phyloP scores from a whole-genome alignment of 1,140 invertebrate genomes.

The Calephelis virginiensis region DNA sequence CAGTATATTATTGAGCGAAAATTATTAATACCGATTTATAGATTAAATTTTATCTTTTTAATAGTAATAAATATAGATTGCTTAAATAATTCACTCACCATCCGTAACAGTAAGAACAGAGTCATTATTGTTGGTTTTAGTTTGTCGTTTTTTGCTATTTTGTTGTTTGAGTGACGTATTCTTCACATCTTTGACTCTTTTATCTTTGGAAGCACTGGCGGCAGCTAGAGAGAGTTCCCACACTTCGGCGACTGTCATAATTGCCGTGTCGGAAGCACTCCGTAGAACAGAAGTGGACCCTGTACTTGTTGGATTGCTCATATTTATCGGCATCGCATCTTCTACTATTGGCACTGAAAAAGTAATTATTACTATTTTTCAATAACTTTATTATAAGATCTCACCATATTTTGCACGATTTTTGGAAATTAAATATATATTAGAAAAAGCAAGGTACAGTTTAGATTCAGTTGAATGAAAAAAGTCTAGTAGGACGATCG shows the following conservation, averaged over 20 bases:
- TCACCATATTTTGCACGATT: too few relatives aligned
- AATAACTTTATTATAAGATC: too few relatives aligned
- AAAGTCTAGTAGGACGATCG: too few relatives aligned
- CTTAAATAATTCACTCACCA: constrained; percentile 34
- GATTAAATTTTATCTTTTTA: too few relatives aligned
- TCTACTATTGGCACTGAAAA: constrained; percentile 48
- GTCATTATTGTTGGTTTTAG: constrained; percentile 45
- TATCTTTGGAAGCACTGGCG: constrained; percentile 90
- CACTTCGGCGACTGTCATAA: constrained; percentile 65
- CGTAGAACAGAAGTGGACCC: constrained; percentile 39
- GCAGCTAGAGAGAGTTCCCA: constrained; percentile 86
- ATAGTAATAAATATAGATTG: too few relatives aligned
- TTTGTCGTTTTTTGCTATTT: constrained; percentile 56
- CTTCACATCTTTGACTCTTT: constrained; percentile 87
- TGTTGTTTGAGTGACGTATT: constrained; percentile 77
- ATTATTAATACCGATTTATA: too few relatives aligned
- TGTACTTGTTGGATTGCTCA: constrained; percentile 25
- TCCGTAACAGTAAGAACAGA: constrained; percentile 40
- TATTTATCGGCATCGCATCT: constrained; percentile 38
- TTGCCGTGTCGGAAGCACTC: constrained; percentile 61
- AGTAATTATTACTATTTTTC: not conserved
- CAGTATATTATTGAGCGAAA: too few relatives aligned
- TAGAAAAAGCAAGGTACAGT: too few relatives aligned
- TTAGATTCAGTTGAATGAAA: too few relatives aligned
- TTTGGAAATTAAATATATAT: too few relatives aligned